Conservation (phyloP, 2,888 invertebrate species). For the Apotomis betuletana region DNA sequence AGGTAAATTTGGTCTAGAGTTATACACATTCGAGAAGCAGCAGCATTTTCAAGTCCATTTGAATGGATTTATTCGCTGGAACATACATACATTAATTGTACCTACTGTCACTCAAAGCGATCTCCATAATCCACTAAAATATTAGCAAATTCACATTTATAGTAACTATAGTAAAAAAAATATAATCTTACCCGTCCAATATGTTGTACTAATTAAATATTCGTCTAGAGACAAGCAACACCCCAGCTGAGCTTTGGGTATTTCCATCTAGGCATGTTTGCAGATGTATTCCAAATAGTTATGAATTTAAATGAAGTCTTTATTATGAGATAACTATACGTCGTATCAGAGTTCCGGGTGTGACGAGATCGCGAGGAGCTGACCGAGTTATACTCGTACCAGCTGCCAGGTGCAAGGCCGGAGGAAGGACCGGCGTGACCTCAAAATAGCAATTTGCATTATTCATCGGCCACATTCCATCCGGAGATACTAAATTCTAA, state of each 20-base stretch:
- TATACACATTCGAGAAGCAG: too few species aligned
- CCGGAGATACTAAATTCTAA: slow-evolving; percentile 31
- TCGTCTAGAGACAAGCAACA: slow-evolving; percentile 21
- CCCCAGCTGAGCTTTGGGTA: slow-evolving; percentile 26
- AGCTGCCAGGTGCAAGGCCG: slow-evolving; percentile 57
- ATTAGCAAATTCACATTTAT: too few species aligned
- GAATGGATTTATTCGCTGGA: too few species aligned
- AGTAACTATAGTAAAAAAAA: not conserved
- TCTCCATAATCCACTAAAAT: too few species aligned
- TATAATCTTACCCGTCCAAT: not conserved
- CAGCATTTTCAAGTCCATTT: too few species aligned
- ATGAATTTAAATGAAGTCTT: slow-evolving; percentile 23
- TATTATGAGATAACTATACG: slow-evolving; percentile 6
- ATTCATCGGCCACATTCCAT: slow-evolving; percentile 47
- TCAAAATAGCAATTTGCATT: slow-evolving; percentile 47
- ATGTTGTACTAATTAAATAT: slow-evolving; percentile 19
- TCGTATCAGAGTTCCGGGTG: slow-evolving; percentile 52
- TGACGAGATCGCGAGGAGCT: slow-evolving; percentile 48
- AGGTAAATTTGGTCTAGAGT: too few species aligned
- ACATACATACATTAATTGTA: too few species aligned
- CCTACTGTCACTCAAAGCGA: too few species aligned
- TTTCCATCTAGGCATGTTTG: slow-evolving; percentile 33
- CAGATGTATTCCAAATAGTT: slow-evolving; percentile 15
- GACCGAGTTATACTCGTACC: slow-evolving; percentile 50
- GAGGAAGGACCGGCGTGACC: slow-evolving; percentile 46